Base-by-base conservation (phyloP, 2,888 invertebrate genomes). In the Nomada flava region DNA sequence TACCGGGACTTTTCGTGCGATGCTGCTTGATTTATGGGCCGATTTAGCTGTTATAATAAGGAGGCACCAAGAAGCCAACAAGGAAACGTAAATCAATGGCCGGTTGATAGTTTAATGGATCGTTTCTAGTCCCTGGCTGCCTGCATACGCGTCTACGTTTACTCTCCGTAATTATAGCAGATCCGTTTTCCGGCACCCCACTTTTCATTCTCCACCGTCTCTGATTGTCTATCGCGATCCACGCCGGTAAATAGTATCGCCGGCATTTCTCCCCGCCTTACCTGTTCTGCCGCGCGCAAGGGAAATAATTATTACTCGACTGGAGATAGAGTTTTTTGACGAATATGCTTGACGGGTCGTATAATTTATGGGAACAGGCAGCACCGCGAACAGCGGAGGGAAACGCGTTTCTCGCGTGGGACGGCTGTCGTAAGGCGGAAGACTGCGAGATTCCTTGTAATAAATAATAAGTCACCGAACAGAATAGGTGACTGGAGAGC, bases 31-130 rank as follows among this genome's bases (percentile, higher is more conserved):
- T 85, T 86, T 83, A 84, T 63, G 23, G n/a, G 26, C 26, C 76
- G 76, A 81, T 84, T 84, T 86, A 86, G 81, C 64, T 64, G 83
- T 79, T 83, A 74, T 72, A 86, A 84, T 84, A 76, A 82, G 78
- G 72, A 72, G 75, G 70, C 65, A 69, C 15, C 47, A 69, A 82
- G 69, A 44, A 76, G 78, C 60, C 67, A 77, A 71, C 77, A 67
- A 80, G 80, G 71, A 86, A 79, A 83, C 85, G 81, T 86, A 86
- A 86, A 86, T 86, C 86, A 87, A 83, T 74, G 78, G 62, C 68
- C 71, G 76, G 85, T 70, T 85, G 83, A 86, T 87, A 76, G 73
- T 74, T 87, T 83, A 87, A 86, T 87, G 81, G 76, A 83, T 87
- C 80, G 86, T 82, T 86, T 79, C 60, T 55, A 26, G n/a, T 53